Percentiles rank a stretch among this genome's conserved stretches.
Conservation (phyloP, 2,113 vertebrate species). For the Poecilia latipinna region DNA sequence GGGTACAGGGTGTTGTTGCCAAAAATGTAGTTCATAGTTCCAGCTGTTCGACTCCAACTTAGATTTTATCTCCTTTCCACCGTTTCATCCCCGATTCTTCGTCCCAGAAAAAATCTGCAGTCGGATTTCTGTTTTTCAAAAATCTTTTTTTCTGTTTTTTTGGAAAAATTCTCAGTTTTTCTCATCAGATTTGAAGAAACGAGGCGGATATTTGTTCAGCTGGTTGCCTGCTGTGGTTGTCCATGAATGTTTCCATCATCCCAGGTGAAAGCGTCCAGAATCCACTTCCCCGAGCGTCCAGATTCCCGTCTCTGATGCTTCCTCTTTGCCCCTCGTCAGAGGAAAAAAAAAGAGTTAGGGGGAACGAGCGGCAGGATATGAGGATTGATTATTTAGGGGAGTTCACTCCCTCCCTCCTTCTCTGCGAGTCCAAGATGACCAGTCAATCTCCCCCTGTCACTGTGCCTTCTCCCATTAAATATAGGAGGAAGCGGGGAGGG, state of each 20-base stretch:
- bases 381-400: conserved; percentile 71
- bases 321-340: conserved; percentile 35
- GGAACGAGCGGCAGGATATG: conserved; percentile 55
- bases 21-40: conserved; percentile 98
- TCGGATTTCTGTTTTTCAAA: conserved; percentile 37
- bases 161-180: conserved; percentile 27
- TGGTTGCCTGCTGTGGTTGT: conserved; percentile 18
- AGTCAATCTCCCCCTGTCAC: conserved; percentile 71
- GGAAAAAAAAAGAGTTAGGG: conserved; percentile 36
- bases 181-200: conserved; percentile 46
- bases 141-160: conserved; percentile 38
- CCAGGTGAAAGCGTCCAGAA: conserved; percentile 43
- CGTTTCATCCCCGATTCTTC: conserved; percentile 50
- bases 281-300: conserved; percentile 41
- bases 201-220: conserved; percentile 31
- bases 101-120: conserved; percentile 12
- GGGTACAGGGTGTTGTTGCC: conserved; percentile 97
- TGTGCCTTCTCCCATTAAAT: conserved; percentile 64
- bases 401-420: conserved; percentile 58
- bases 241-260: conserved; percentile 51
- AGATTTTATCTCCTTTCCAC: conserved; percentile 39
- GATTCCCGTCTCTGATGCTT: conserved; percentile 42
- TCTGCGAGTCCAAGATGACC: conserved; percentile 57
- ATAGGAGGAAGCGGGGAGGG: conserved; percentile 40
- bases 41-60: conserved; percentile 20